phyloP scores from a whole-genome alignment of 2,113 vertebrate species.

The Riparia riparia region DNA sequence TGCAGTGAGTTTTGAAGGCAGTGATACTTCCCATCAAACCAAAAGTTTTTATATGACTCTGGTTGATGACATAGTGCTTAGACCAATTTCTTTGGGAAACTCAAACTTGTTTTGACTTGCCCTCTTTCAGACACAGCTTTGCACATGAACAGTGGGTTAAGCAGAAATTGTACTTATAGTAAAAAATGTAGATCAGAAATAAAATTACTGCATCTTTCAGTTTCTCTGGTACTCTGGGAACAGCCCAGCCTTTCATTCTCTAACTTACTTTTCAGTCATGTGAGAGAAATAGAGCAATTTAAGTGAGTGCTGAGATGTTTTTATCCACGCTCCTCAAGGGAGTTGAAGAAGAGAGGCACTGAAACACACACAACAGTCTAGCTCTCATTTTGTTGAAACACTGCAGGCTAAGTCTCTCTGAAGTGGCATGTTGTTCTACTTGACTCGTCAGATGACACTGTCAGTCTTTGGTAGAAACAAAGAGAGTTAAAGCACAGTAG shows the following conservation, averaged over 20 bases:
- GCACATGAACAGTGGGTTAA: not conserved
- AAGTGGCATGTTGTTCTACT: not conserved
- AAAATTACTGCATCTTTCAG: not conserved
- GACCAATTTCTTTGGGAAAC: not conserved
- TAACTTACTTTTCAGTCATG: not conserved
- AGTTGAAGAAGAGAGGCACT: not conserved
- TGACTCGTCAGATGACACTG: not conserved
- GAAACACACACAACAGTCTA: not conserved
- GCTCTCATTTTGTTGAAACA: not conserved
- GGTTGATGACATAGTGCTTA: not conserved
- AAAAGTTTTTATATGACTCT: not conserved
- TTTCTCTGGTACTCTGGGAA: not conserved
- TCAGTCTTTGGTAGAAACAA: not conserved
- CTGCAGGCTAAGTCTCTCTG: not conserved
- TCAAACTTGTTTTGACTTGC: not conserved
- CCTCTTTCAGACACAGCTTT: not conserved
- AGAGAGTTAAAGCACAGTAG: not conserved
- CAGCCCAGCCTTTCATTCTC: not conserved
- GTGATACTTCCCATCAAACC: not conserved
- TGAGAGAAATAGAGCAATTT: not conserved
- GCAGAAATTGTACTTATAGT: not conserved
- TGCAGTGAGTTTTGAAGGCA: not conserved
- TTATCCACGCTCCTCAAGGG: fast-evolving
- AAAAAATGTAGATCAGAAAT: not conserved
- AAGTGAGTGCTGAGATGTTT: not conserved